Evolutionary conservation across 1,140 invertebrate species (phyloP).

Genomic region (Drosophila saltans): DNA sequence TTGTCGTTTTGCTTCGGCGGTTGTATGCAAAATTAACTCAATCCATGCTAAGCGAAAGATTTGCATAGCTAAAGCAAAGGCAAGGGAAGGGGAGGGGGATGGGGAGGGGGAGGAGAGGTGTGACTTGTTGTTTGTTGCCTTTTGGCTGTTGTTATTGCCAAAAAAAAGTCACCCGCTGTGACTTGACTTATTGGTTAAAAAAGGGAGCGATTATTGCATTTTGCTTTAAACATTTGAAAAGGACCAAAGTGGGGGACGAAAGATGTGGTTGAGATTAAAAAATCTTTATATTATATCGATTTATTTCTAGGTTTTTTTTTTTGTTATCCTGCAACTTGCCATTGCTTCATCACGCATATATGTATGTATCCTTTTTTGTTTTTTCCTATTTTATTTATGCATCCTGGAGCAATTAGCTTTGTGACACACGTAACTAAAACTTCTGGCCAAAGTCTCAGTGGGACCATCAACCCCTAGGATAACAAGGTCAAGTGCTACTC

Average conservation of each 20-base stretch:
- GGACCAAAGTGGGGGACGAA: background rate
- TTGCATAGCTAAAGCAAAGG: slow-evolving; percentile 37
- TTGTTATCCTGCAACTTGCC: background rate
- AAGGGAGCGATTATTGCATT: background rate
- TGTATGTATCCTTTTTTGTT: background rate
- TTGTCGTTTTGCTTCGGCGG: slow-evolving; percentile 39
- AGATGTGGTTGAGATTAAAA: background rate
- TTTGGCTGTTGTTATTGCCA: too few species aligned
- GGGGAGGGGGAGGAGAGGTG: slow-evolving; percentile 42
- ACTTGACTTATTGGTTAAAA: background rate
- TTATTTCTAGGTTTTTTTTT: slow-evolving; percentile 17
- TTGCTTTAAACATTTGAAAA: background rate
- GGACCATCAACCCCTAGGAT: background rate
- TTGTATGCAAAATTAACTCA: slow-evolving; percentile 70
- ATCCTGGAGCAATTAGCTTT: slow-evolving; percentile 55
- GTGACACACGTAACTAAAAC: slow-evolving; percentile 47
- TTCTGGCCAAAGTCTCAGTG: background rate
- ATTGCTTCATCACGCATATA: too few species aligned
- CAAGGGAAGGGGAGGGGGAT: background rate
- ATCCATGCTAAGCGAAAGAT: slow-evolving; percentile 21
- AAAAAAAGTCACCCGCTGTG: slow-evolving; percentile 12
- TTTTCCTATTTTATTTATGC: background rate
- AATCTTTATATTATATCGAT: background rate
- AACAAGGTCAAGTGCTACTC: slow-evolving; percentile 69
- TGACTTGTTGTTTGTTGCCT: slow-evolving; percentile 35